Evolutionary conservation across 2,797 vertebrate species (phyloP).

Genomic region (Myioborus miniatus): DNA sequence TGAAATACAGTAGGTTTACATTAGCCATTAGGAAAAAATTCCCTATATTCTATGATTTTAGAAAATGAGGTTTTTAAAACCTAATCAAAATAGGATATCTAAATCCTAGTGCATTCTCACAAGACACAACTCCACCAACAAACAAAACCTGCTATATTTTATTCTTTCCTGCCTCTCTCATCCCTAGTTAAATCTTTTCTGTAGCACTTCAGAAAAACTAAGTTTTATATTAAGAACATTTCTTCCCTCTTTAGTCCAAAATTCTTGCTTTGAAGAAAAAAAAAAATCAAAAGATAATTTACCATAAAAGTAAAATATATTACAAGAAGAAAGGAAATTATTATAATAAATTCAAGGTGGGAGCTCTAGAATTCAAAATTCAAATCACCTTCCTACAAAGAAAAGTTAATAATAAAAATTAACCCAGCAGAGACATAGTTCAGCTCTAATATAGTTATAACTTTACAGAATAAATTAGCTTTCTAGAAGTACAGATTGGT

Average conservation of each 20-base stretch:
- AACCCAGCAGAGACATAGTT: background rate
- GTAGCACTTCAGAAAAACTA: background rate
- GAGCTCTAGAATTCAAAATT: background rate
- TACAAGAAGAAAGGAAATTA: background rate
- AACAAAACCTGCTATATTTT: background rate
- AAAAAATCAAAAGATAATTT: background rate
- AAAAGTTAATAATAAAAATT: background rate
- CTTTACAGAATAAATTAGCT: background rate
- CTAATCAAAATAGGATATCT: background rate
- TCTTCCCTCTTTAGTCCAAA: background rate
- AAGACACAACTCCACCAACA: background rate
- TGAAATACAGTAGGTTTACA: background rate
- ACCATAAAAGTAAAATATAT: background rate
- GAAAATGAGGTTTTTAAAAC: background rate
- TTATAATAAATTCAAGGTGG: background rate
- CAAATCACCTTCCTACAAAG: background rate
- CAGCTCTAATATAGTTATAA: background rate
- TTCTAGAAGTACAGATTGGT: background rate
- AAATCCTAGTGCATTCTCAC: background rate
- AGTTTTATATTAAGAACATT: background rate
- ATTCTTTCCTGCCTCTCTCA: background rate
- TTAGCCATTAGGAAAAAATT: background rate
- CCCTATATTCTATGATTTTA: background rate
- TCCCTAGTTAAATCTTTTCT: background rate
- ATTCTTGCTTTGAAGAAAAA: background rate